These are phyloP conservation scores for Chaetodon trifascialis DNA, from an alignment of 2,113 vertebrate genomes.

Conservation along the genomic window DNA sequence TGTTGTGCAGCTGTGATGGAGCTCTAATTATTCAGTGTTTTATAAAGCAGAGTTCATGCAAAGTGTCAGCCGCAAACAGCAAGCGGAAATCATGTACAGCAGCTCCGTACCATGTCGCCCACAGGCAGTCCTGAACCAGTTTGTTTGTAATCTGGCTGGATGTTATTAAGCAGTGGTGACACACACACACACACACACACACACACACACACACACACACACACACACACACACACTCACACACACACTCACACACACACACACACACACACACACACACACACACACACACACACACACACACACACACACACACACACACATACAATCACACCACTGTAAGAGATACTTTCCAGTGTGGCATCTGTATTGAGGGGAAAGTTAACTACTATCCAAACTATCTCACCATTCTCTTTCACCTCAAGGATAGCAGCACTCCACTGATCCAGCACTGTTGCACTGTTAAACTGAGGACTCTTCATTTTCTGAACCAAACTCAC, in stretches of 20 bases:
- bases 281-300: too few relatives aligned
- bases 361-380: slow-evolving; percentile 1
- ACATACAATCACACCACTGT: neutral
- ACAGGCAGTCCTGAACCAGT: neutral
- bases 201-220: too few relatives aligned
- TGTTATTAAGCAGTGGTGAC: neutral
- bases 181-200: neutral
- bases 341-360: slow-evolving; percentile 25
- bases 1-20: slow-evolving; percentile 3
- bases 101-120: slow-evolving; percentile 1
- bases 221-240: neutral
- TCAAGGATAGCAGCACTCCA: slow-evolving; percentile 15
- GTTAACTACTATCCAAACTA: slow-evolving; percentile 51
- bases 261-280: neutral
- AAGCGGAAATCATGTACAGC: neutral
- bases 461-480: slow-evolving; percentile 18
- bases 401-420: slow-evolving; percentile 37
- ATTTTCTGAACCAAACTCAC: slow-evolving; percentile 62
- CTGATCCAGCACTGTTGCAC: slow-evolving; percentile 15
- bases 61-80: slow-evolving; percentile 11
- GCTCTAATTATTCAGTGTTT: slow-evolving; percentile 34
- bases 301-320: neutral
- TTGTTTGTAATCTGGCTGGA: neutral
- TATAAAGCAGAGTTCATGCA: slow-evolving; percentile 45
- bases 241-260: neutral